Evolutionary conservation across 2,113 vertebrate species (phyloP), one percentile per base, ranked within the genome.

Genomic region (Melanotaenia duboulayi): DNA sequence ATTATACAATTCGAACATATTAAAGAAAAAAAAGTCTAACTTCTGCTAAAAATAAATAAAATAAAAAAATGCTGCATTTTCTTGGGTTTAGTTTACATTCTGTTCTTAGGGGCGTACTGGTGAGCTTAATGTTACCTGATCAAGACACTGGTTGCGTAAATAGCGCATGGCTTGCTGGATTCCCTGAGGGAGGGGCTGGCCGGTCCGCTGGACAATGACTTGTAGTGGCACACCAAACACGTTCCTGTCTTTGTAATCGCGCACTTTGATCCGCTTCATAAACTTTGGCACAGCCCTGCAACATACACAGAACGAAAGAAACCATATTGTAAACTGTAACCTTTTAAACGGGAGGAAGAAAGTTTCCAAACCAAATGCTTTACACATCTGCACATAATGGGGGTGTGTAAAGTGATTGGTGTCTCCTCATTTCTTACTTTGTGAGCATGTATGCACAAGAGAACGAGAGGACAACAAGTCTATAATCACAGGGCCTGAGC

Each of bases 241-340:
- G 37, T 95, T 95, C 87, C 96, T 96, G 92, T 96, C 97, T 88
- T 95, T 97, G 86, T 97, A 97, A 93, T 99, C 97, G 1, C 97
- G 96, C 81, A 96, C 96, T 91, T 97, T 98, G 88, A 96, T 97
- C 87, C 97, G 95, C 92, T 98, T 99, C 96, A 99, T 99, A 90
- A 99, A 99, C 86, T 98, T 99, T n/a, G 97, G 98, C 67, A 99
- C 97, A 57, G 96, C 96, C 97, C 98, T 99, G 84, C 65, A 94
- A 94, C 58, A 76, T 2, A 76, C 24, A 84, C 52, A 83, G 35
- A 77, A 11, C 28, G 46, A 63, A 39, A 70, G 12, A 39, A 51
- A 24, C 32, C 9, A 11, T 8, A 7, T 1, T 62, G 16, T 42
- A 6, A 28, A n/a, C 24, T 35, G n/a, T 11, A 24, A 51, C 19